A percentile compares a stretch with the other conserved stretches of the same genome.
Evolutionary conservation across 2,888 invertebrate species (phyloP).

Genomic region (Epistrophe eligans): DNA sequence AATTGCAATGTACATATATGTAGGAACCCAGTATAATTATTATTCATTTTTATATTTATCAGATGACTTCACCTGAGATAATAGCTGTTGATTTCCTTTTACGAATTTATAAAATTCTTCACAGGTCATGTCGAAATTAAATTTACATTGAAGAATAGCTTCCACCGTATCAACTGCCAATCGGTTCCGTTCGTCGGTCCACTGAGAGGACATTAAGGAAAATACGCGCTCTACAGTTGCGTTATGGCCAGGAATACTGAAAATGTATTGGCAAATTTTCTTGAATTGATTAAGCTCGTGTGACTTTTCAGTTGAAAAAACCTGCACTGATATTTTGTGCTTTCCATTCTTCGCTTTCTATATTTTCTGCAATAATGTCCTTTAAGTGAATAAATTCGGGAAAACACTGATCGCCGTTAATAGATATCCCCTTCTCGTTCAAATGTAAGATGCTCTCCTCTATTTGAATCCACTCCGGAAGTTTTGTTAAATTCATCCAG

Average conservation of each 20-base stretch:
- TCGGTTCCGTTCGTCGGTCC: constrained; percentile 38
- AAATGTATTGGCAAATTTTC: constrained; percentile 32
- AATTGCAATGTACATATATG: constrained; percentile 1
- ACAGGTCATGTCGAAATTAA: constrained; percentile 35
- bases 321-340: constrained; percentile 42
- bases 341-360: constrained; percentile 44
- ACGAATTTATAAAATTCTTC: constrained; percentile 49
- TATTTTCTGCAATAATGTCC: constrained; percentile 36
- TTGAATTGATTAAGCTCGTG: constrained; percentile 31
- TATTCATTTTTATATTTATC: constrained; percentile 45
- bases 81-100: constrained; percentile 41
- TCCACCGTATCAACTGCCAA: constrained; percentile 41
- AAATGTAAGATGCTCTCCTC: too few relatives aligned
- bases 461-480: too few relatives aligned
- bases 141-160: constrained; percentile 45
- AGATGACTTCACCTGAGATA: constrained; percentile 44
- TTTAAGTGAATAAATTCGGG: constrained; percentile 40
- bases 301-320: constrained; percentile 29
- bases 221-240: constrained; percentile 45
- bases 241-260: constrained; percentile 41
- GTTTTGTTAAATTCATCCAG: too few relatives aligned
- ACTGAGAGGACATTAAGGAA: constrained; percentile 36
- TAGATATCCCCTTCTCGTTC: too few relatives aligned
- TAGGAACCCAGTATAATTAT: constrained; percentile 1
- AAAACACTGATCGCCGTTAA: constrained; percentile 13